phyloP scores from a whole-genome alignment of 2,888 invertebrate genomes.

The Caenorhabditis angaria region DNA sequence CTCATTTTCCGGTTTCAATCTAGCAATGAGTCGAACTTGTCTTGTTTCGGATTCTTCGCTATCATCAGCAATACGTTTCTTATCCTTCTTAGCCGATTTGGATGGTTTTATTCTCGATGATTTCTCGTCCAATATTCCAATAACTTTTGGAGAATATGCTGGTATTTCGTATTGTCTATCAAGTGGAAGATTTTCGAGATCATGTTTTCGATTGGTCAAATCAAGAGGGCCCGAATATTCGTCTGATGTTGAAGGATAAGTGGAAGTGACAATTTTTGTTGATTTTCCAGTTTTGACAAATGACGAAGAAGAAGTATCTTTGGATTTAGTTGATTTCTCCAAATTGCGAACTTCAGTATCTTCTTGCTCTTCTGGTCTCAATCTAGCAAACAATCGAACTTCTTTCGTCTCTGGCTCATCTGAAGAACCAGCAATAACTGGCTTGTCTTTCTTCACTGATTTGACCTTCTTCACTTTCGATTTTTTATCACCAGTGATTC shows the following conservation, averaged over 20 bases:
- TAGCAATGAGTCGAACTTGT: too few relatives aligned
- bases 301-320: slow-evolving; percentile 17
- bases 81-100: too few relatives aligned
- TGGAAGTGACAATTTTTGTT: neutral
- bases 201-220: slow-evolving; percentile 17
- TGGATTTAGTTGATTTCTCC: slow-evolving; percentile 20
- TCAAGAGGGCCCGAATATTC: slow-evolving; percentile 34
- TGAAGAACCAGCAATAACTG: slow-evolving; percentile 11
- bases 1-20: too few relatives aligned
- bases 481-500: slow-evolving; percentile 25
- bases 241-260: slow-evolving; percentile 12
- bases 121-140: too few relatives aligned
- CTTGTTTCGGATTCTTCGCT: too few relatives aligned
- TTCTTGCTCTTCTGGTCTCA: slow-evolving; percentile 16
- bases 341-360: slow-evolving; percentile 12
- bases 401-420: slow-evolving; percentile 19
- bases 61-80: too few relatives aligned
- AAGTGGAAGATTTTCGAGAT: slow-evolving; percentile 34
- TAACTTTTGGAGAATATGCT: slow-evolving; percentile 27
- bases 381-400: slow-evolving; percentile 20
- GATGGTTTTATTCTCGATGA: too few relatives aligned
- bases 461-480: slow-evolving; percentile 16
- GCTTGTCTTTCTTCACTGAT: slow-evolving; percentile 14
- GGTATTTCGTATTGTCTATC: slow-evolving; percentile 12
- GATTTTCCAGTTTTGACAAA: slow-evolving; percentile 6